phyloP scores from a whole-genome alignment of 2,888 invertebrate genomes.

The Augiades crinisus region DNA sequence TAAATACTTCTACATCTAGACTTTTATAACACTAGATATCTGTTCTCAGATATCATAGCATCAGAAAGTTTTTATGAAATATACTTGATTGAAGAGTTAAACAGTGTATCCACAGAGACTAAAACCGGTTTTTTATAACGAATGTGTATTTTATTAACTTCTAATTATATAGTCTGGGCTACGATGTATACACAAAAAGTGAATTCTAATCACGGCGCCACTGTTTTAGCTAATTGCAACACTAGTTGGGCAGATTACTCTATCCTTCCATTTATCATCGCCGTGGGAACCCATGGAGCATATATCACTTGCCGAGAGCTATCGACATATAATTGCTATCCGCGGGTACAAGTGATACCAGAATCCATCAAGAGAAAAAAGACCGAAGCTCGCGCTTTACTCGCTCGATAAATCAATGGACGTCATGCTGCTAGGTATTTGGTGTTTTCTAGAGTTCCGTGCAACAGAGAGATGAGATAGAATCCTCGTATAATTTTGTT shows the following conservation, averaged over 20 bases:
- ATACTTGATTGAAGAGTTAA: too few species aligned
- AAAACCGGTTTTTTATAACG: too few species aligned
- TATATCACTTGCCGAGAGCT: slow-evolving; percentile 19
- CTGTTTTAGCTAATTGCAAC: slow-evolving; percentile 1
- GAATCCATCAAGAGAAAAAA: slow-evolving; percentile 17
- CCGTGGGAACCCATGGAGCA: slow-evolving; percentile 13
- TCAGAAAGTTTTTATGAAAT: too few species aligned
- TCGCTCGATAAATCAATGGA: slow-evolving; percentile 40
- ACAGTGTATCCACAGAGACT: too few species aligned
- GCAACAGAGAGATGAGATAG: too few species aligned
- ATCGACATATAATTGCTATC: slow-evolving; percentile 23
- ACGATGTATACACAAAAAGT: too few species aligned
- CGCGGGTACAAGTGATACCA: slow-evolving; percentile 18
- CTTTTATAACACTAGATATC: too few species aligned
- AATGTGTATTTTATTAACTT: too few species aligned
- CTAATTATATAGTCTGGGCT: too few species aligned
- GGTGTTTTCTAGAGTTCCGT: slow-evolving; percentile 29
- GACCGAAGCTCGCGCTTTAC: slow-evolving; percentile 17
- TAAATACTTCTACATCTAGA: too few species aligned
- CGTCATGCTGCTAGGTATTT: slow-evolving; percentile 56
- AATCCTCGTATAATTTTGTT: too few species aligned
- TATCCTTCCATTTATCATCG: slow-evolving; percentile 12
- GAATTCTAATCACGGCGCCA: background rate
- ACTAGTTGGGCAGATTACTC: slow-evolving; percentile 15
- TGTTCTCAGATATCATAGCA: too few species aligned